Conservation (phyloP, 2,113 vertebrate genomes). For the Axis porcinus region DNA sequence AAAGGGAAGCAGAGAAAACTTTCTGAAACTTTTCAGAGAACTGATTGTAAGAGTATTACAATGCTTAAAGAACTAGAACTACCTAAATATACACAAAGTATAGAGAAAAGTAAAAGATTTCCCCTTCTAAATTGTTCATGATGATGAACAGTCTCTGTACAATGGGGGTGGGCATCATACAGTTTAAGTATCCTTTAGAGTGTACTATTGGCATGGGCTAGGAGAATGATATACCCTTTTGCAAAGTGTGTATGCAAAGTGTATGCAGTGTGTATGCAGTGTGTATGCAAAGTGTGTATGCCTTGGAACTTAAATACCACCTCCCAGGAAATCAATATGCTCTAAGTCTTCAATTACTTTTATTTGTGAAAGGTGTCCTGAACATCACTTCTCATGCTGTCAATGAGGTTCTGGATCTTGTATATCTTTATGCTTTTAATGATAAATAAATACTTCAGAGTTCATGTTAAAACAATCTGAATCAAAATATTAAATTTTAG, state of each 20-base stretch:
- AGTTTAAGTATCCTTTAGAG: background rate
- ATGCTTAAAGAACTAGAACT: constrained; percentile 10
- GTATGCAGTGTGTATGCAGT: no score
- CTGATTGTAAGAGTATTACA: background rate
- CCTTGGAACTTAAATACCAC: background rate
- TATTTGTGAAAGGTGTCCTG: constrained; percentile 19
- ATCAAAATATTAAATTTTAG: constrained; percentile 22
- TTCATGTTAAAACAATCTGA: constrained; percentile 30
- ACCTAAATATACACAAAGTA: background rate
- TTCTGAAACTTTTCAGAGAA: constrained; percentile 27
- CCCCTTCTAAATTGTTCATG: background rate
- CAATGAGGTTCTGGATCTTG: background rate
- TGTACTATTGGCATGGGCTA: background rate
- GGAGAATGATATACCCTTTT: background rate
- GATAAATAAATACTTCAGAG: background rate
- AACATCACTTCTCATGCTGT: background rate
- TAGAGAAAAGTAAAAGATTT: background rate
- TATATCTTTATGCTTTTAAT: background rate
- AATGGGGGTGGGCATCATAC: background rate
- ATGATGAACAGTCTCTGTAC: background rate
- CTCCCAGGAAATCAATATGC: background rate
- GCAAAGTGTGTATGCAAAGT: background rate
- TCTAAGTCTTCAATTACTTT: background rate
- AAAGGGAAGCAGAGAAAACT: background rate
- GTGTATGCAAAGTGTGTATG: background rate